Conservation (phyloP, 2,888 invertebrate genomes). For the Pandemis heparana region DNA sequence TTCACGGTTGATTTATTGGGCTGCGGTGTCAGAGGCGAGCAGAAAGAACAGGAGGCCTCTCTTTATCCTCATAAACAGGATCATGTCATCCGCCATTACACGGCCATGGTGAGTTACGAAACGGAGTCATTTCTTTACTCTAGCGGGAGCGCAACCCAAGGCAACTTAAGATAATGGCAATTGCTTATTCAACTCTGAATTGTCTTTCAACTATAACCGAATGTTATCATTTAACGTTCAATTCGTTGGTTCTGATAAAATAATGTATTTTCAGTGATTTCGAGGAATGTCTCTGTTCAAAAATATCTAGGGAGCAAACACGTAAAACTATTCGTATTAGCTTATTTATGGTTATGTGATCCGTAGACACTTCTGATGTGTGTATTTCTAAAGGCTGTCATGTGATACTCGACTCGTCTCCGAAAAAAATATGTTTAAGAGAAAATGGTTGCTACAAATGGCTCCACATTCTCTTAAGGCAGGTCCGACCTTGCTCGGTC, state of each 20-base stretch:
- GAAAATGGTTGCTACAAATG: slow-evolving; percentile 40
- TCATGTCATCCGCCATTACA: slow-evolving; percentile 35
- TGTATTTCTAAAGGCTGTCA: slow-evolving; percentile 9
- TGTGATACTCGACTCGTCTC: slow-evolving; percentile 23
- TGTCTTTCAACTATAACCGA: neutral
- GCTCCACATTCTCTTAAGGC: slow-evolving; percentile 41
- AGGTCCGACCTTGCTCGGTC: slow-evolving; percentile 34
- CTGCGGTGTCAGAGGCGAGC: slow-evolving; percentile 61
- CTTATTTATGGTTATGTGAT: neutral
- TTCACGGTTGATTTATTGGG: slow-evolving; percentile 80
- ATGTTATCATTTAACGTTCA: neutral
- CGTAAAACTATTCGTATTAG: neutral
- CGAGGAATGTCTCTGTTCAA: neutral
- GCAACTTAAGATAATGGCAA: neutral
- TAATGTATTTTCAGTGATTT: too few relatives aligned
- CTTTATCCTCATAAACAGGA: slow-evolving; percentile 53
- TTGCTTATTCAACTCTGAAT: neutral
- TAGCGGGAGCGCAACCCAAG: neutral
- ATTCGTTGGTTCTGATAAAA: neutral
- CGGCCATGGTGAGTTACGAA: slow-evolving; percentile 50
- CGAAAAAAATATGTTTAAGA: slow-evolving; percentile 37
- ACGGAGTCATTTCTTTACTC: neutral
- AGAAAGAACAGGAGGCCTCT: slow-evolving; percentile 61
- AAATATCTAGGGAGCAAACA: neutral
- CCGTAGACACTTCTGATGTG: neutral